Conservation (phyloP, 2,113 vertebrate species). For the Indicator maculatus region DNA sequence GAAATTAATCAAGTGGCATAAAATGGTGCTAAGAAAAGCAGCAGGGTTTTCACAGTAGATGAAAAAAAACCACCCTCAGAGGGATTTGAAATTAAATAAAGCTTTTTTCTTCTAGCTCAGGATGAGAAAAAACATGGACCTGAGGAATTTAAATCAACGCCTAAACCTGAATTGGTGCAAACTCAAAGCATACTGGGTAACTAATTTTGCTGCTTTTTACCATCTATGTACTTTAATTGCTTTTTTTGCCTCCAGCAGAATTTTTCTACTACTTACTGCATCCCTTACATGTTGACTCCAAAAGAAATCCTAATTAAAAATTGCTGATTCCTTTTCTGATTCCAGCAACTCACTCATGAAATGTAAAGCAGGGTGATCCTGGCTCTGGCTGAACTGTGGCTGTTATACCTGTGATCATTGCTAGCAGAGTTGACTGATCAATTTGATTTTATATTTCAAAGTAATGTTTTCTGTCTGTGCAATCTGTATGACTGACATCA, state of each 20-base stretch:
- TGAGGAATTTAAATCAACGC: constrained; percentile 6
- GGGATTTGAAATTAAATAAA: neutral
- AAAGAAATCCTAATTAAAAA: neutral
- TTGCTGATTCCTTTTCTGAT: neutral
- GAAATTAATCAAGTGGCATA: neutral
- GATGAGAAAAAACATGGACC: constrained; percentile 6
- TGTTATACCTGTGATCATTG: neutral
- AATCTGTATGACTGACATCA: neutral
- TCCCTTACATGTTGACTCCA: neutral
- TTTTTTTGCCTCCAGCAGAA: neutral
- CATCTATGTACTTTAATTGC: neutral
- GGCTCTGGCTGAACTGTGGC: neutral
- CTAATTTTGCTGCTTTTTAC: constrained; percentile 20
- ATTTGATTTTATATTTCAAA: neutral
- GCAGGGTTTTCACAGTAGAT: neutral
- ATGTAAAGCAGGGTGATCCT: neutral
- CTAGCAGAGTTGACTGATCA: neutral
- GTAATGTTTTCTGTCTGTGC: neutral
- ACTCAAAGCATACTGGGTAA: constrained; percentile 39
- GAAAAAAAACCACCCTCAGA: neutral
- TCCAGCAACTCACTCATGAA: neutral
- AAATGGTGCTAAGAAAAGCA: neutral
- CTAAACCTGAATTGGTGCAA: constrained; percentile 49
- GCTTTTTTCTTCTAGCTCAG: constrained; percentile 48
- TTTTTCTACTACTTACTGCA: neutral